Conservation (phyloP, 2,888 invertebrate genomes). For the Pachymerium ferrugineum region DNA sequence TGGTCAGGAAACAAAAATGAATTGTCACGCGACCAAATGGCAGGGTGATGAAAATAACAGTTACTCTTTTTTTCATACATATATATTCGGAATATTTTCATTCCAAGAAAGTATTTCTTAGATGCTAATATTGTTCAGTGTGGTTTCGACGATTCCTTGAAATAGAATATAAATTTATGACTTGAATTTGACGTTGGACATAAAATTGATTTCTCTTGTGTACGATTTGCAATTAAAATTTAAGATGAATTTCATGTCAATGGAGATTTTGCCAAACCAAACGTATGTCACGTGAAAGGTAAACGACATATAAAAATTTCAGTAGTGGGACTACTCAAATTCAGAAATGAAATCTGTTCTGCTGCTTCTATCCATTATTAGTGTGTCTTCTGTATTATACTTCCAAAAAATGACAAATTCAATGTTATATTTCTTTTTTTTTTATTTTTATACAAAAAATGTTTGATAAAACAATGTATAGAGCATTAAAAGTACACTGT, state of each 20-base stretch:
- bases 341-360: too few species aligned
- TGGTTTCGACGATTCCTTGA: background rate
- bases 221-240: background rate
- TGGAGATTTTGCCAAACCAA: too few species aligned
- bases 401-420: too few species aligned
- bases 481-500: slow-evolving; percentile 27
- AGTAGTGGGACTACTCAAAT: too few species aligned
- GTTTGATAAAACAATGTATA: slow-evolving; percentile 25
- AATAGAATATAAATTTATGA: background rate
- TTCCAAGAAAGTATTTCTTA: background rate
- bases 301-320: too few species aligned
- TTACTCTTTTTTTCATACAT: background rate
- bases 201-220: background rate
- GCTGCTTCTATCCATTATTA: too few species aligned
- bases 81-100: too few species aligned
- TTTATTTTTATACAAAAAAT: background rate
- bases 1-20: slow-evolving; percentile 15
- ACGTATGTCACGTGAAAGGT: too few species aligned
- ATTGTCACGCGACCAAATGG: background rate
- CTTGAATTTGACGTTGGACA: background rate
- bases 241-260: background rate
- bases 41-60: background rate
- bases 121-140: background rate
- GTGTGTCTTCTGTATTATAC: slow-evolving; percentile 5
- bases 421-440: background rate